These are phyloP conservation scores for Volucella inanis DNA, from an alignment of 2,888 invertebrate genomes.

Conservation along the genomic window DNA sequence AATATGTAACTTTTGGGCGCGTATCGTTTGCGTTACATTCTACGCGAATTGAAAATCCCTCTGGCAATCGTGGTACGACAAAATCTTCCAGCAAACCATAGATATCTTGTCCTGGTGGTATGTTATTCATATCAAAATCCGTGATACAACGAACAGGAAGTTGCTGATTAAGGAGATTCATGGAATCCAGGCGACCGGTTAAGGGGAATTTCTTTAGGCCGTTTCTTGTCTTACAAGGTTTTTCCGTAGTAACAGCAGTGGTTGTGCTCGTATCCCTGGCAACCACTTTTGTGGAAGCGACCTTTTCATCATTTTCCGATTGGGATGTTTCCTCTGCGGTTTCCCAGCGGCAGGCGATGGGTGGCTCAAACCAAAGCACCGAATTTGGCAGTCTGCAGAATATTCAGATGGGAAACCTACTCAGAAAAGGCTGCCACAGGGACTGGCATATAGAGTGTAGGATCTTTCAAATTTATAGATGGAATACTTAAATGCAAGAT, in stretches of 20 bases:
- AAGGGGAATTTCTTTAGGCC: slow-evolving; percentile 61
- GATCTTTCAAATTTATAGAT: slow-evolving; percentile 22
- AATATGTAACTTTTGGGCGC: slow-evolving; percentile 50
- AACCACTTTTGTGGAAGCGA: neutral
- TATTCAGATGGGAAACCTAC: slow-evolving; percentile 3
- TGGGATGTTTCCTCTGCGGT: slow-evolving; percentile 81
- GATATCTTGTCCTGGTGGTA: slow-evolving; percentile 81
- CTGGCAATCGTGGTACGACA: slow-evolving; percentile 81
- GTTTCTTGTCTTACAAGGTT: slow-evolving; percentile 58
- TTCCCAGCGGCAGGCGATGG: slow-evolving; percentile 90
- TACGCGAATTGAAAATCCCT: slow-evolving; percentile 80
- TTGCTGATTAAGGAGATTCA: slow-evolving; percentile 30
- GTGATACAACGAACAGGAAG: slow-evolving; percentile 78
- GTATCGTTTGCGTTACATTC: slow-evolving; percentile 72
- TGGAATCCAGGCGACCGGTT: slow-evolving; percentile 76
- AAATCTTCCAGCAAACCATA: slow-evolving; percentile 81
- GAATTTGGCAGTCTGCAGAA: slow-evolving; percentile 86
- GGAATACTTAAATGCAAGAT: slow-evolving; percentile 14
- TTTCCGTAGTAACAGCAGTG: slow-evolving; percentile 77
- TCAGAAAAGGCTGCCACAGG: neutral
- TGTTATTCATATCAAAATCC: slow-evolving; percentile 81
- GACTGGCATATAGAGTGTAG: slow-evolving; percentile 24
- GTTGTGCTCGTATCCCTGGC: neutral
- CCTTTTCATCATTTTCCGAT: slow-evolving; percentile 79
- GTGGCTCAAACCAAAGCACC: slow-evolving; percentile 91